Evolutionary conservation across 2,113 vertebrate species (phyloP), one percentile per base, ranked within the genome.

Genomic region (Ivindomyrus marchei): DNA sequence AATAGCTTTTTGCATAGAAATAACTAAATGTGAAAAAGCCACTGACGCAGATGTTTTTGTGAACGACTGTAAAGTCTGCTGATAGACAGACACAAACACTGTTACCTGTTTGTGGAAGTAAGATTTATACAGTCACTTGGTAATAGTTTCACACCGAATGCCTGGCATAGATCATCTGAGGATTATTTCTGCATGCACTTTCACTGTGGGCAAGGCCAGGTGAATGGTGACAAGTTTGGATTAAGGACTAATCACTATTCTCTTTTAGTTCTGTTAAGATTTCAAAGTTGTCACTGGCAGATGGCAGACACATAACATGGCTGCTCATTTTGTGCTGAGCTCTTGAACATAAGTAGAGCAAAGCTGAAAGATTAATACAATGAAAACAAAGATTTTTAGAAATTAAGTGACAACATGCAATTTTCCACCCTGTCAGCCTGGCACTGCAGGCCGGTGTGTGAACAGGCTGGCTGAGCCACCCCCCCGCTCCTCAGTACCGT

Each of bases 351-450:
- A 97, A 97, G 95, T 96, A 96, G 96, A 96, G 97, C 95, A 97
- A 97, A 97, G 96, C 96, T 95, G 96, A 96, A 95, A 97, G 97
- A 97, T 97, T 98, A 97, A 98, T 97, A 96, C 95, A 97, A 96
- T 97, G 95, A 97, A 98, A 98, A 97, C 96, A 97, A 98, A 97
- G 96, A 97, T 96, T 97, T 96, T 96, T 96, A 95, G 95, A 96
- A 97, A 98, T 97, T 97, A 98, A 97, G 97, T 97, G 97, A 98
- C 97, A 98, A 94, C 96, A 98, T 95, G 96, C 96, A 98, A 98
- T 98, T 98, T 98, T 98, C 97, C 97, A 97, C 96, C 95, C 97
- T 96, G 95, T 97, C 95, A 97, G 95, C 94, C 96, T 96, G 95
- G 94, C 96, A 96, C 96, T 96, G 95, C 95, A 94, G 95, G 84